Evolutionary conservation across 2,797 vertebrate species (phyloP).

Genomic region (Luscinia luscinia): DNA sequence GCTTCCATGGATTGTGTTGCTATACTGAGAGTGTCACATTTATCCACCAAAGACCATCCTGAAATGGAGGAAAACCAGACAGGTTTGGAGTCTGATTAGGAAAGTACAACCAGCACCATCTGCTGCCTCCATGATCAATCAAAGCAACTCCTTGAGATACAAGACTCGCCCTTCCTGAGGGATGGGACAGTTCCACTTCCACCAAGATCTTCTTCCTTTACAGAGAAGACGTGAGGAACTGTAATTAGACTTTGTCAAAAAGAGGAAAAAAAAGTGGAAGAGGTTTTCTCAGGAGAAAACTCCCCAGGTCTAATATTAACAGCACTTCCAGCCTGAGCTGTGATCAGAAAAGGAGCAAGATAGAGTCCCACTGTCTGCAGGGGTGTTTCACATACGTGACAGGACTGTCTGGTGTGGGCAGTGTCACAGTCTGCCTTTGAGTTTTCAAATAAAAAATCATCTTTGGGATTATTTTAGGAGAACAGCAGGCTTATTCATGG

Average conservation of each 20-base stretch:
- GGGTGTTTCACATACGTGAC: neutral
- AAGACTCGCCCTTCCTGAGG: neutral
- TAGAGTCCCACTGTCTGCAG: slow-evolving; percentile 35
- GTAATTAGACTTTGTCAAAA: neutral
- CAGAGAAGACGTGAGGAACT: neutral
- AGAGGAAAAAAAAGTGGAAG: neutral
- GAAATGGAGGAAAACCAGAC: slow-evolving; percentile 14
- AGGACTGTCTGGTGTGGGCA: slow-evolving; percentile 26
- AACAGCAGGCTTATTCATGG: slow-evolving; percentile 54
- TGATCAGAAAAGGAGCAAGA: slow-evolving; percentile 3
- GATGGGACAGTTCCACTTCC: neutral
- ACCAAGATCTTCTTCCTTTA: neutral
- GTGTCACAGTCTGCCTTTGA: slow-evolving; percentile 30
- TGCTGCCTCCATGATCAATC: neutral
- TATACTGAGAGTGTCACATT: neutral
- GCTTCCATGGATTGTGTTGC: neutral
- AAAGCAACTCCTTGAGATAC: neutral
- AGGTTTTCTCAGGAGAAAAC: slow-evolving; percentile 15
- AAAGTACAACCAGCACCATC: slow-evolving; percentile 38
- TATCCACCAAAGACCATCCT: neutral
- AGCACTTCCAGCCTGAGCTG: neutral
- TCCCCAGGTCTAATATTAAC: slow-evolving; percentile 21
- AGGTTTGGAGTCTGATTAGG: neutral
- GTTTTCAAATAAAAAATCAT: slow-evolving; percentile 19
- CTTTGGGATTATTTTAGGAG: slow-evolving; percentile 49